These are phyloP conservation scores for Siniperca obscura DNA, from an alignment of 2,797 vertebrate genomes.

Conservation along the genomic window DNA sequence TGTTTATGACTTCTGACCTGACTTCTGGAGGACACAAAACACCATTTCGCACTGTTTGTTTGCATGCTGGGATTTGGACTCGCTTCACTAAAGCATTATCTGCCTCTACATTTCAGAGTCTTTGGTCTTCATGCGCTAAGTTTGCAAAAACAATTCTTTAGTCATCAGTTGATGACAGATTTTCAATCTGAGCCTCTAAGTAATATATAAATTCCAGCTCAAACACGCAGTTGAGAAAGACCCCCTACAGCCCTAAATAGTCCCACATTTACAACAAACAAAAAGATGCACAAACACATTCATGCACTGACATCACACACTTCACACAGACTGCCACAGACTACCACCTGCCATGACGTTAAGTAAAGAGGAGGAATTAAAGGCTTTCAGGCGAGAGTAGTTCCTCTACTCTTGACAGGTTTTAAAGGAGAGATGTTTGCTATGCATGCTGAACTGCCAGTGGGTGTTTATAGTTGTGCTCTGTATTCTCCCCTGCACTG, in stretches of 20 bases:
- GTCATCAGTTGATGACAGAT: slow-evolving; percentile 5
- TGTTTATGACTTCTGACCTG: slow-evolving; percentile 40
- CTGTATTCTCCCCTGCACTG: slow-evolving; percentile 44
- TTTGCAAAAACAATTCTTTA: slow-evolving; percentile 2
- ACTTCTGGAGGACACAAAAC: slow-evolving; percentile 32
- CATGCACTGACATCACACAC: neutral
- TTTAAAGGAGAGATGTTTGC: slow-evolving; percentile 61
- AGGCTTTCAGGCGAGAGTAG: slow-evolving; percentile 45
- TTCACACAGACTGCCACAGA: slow-evolving; percentile 4
- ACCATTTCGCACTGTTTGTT: slow-evolving; percentile 54
- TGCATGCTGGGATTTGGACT: slow-evolving; percentile 49
- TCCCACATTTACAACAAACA: neutral
- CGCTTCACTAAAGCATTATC: neutral
- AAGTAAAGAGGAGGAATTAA: slow-evolving; percentile 54
- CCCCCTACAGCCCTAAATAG: neutral
- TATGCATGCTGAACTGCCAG: slow-evolving; percentile 51
- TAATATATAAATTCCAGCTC: slow-evolving; percentile 2
- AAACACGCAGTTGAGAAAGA: neutral
- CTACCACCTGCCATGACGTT: slow-evolving; percentile 28
- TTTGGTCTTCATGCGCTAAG: neutral
- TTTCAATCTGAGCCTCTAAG: slow-evolving; percentile 1
- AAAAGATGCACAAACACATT: neutral
- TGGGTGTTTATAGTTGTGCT: slow-evolving; percentile 58
- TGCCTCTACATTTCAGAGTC: slow-evolving; percentile 8
- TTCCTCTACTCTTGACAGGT: slow-evolving; percentile 51